These are phyloP conservation scores for Trichonephila clavata DNA, from an alignment of 1,140 invertebrate genomes.

Conservation along the genomic window DNA sequence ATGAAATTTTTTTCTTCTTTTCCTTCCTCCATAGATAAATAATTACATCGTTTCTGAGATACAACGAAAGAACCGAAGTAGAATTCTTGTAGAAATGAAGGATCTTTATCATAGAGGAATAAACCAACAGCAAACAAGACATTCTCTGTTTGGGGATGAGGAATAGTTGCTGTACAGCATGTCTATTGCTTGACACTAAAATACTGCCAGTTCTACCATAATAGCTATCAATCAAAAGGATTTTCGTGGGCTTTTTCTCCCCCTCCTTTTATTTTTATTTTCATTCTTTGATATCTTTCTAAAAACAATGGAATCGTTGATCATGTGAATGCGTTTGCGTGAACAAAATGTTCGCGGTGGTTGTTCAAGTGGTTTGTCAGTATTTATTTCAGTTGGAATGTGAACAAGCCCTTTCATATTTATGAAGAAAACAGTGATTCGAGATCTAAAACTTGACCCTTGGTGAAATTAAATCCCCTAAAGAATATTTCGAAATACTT, in stretches of 20 bases:
- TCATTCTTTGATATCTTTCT: neutral
- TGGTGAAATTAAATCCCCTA: neutral
- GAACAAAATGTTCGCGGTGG: neutral
- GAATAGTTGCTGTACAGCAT: neutral
- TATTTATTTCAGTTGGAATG: slow-evolving; percentile 1
- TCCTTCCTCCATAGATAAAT: neutral
- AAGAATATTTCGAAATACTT: slow-evolving; percentile 9
- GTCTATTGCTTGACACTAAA: neutral
- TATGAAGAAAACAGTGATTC: neutral
- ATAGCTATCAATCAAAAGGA: neutral
- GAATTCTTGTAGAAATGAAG: neutral
- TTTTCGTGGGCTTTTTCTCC: neutral
- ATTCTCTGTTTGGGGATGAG: neutral
- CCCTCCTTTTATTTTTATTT: neutral
- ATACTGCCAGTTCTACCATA: neutral
- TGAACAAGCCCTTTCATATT: neutral
- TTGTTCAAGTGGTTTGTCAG: slow-evolving; percentile 5
- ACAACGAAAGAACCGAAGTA: too few relatives aligned
- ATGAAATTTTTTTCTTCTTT: neutral
- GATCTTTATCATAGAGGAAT: neutral
- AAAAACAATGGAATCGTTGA: slow-evolving; percentile 13
- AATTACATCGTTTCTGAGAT: neutral
- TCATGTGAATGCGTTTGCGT: neutral
- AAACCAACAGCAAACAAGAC: neutral
- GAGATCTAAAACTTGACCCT: slow-evolving; percentile 8